Percentiles rank a stretch among this genome's conserved stretches.
Conservation (phyloP, 2,888 invertebrate genomes). For the Drosophila cognata region DNA sequence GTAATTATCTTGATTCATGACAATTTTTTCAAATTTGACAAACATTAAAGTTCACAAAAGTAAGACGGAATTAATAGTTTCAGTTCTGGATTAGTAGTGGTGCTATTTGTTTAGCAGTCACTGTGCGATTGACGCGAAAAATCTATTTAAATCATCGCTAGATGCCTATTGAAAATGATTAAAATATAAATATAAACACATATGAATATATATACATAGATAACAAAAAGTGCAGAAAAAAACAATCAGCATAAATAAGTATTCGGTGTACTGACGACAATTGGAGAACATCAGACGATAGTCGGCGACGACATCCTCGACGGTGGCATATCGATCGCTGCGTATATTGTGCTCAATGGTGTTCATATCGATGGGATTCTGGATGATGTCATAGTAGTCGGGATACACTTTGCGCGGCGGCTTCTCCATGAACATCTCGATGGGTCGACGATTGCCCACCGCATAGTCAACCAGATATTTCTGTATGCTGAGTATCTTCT, state of each 20-base stretch:
- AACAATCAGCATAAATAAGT: constrained; percentile 6
- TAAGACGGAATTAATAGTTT: neutral
- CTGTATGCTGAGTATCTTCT: constrained; percentile 92
- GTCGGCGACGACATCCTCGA: constrained; percentile 95
- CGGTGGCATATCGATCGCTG: constrained; percentile 91
- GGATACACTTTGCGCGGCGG: constrained; percentile 97
- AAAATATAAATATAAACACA: neutral
- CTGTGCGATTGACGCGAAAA: neutral
- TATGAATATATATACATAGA: constrained; percentile 5
- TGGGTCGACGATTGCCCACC: constrained; percentile 93
- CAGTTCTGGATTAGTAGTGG: neutral
- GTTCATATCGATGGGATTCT: constrained; percentile 97
- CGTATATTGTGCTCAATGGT: constrained; percentile 97
- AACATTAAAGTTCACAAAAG: neutral
- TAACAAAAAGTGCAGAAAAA: constrained; percentile 3
- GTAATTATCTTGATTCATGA: neutral
- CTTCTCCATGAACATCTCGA: constrained; percentile 97
- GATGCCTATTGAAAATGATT: constrained; percentile 17
- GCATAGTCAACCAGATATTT: constrained; percentile 90
- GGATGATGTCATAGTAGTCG: constrained; percentile 97
- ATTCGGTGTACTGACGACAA: constrained; percentile 97
- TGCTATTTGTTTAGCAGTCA: neutral
- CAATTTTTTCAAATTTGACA: neutral
- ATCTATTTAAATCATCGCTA: constrained; percentile 1
- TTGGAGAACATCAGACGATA: constrained; percentile 98